Evolutionary conservation across 2,888 invertebrate species (phyloP).

Genomic region (Torymus aiolomorphi): DNA sequence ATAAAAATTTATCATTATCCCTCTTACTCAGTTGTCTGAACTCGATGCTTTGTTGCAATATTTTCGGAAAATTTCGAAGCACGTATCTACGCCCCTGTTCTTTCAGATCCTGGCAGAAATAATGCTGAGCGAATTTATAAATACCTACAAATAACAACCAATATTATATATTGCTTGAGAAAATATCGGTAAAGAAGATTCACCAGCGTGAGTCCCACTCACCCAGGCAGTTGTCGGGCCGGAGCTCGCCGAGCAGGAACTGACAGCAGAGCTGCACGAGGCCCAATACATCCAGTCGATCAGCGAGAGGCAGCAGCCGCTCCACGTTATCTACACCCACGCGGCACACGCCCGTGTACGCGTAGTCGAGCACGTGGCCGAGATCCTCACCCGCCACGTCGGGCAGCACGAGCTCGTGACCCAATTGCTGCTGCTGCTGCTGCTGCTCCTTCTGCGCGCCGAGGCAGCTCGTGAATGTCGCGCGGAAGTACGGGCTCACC

Average conservation of each 20-base stretch:
- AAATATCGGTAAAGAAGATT: no score
- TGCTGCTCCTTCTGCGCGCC: slow-evolving; percentile 63
- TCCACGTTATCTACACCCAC: slow-evolving; percentile 84
- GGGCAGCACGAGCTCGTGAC: background rate
- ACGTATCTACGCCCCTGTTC: slow-evolving; percentile 80
- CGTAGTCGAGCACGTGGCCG: slow-evolving; percentile 83
- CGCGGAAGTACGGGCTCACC: slow-evolving; percentile 85
- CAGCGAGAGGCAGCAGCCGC: slow-evolving; percentile 82
- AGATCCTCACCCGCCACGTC: slow-evolving; percentile 79
- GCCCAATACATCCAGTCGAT: slow-evolving; percentile 85
- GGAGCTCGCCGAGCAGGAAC: slow-evolving; percentile 81
- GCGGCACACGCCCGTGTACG: slow-evolving; percentile 83
- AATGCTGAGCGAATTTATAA: slow-evolving; percentile 82
- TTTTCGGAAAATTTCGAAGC: slow-evolving; percentile 79
- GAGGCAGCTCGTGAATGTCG: slow-evolving; percentile 83
- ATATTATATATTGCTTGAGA: background rate
- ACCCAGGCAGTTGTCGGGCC: slow-evolving; percentile 83
- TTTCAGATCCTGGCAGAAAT: slow-evolving; percentile 83
- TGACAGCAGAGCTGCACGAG: slow-evolving; percentile 84
- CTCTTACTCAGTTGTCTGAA: slow-evolving; percentile 77
- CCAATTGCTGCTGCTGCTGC: no score
- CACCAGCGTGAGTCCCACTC: background rate
- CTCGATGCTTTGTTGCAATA: slow-evolving; percentile 81
- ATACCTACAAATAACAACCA: slow-evolving; percentile 75
- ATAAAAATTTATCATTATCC: background rate